Percentiles rank a stretch among this genome's conserved stretches.
Conservation (phyloP, 2,113 vertebrate genomes). For the Monarcha castaneiventris region DNA sequence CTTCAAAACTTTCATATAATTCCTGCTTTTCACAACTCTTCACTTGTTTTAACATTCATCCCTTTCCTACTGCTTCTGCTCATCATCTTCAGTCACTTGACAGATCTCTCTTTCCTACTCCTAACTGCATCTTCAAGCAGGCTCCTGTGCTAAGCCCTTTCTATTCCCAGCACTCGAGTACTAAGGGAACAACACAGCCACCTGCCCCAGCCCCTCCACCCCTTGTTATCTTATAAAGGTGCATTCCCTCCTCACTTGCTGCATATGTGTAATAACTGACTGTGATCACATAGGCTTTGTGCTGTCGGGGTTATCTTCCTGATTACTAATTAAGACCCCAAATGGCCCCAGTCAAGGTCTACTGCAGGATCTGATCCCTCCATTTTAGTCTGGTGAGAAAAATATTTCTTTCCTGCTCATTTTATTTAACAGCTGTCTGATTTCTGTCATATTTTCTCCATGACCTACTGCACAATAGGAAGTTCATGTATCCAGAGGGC, state of each 20-base stretch:
- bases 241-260: background rate
- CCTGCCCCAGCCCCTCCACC: no score
- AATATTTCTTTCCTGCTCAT: background rate
- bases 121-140: background rate
- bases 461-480: background rate
- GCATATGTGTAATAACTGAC: background rate
- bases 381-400: background rate
- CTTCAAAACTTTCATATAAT: constrained; percentile 2
- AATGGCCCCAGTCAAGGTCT: background rate
- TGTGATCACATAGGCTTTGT: background rate
- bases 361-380: background rate
- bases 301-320: background rate
- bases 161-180: background rate
- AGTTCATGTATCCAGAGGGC: background rate
- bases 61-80: background rate
- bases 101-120: background rate
- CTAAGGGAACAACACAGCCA: background rate
- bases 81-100: background rate
- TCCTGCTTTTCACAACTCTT: background rate
- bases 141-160: background rate
- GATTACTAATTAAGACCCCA: background rate
- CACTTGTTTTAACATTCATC: background rate
- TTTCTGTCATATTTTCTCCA: background rate
- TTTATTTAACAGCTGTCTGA: background rate
- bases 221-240: background rate